A percentile compares a stretch with the other conserved stretches of the same genome.
These are phyloP conservation scores for Nebria salina DNA, from an alignment of 2,888 invertebrate species.

Conservation along the genomic window DNA sequence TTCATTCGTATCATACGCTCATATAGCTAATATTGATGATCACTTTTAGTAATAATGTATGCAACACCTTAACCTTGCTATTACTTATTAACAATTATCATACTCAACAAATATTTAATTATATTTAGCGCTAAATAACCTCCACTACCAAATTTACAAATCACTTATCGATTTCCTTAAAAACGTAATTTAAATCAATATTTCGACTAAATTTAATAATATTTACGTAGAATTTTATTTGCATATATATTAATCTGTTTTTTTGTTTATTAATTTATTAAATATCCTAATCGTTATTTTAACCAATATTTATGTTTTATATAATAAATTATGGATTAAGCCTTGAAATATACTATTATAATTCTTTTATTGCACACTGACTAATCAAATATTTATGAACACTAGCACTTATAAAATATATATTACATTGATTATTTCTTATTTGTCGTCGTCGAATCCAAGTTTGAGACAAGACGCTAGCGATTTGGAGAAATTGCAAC, in stretches of 20 bases:
- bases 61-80: not conserved
- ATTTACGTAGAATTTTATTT: too few relatives aligned
- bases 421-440: not conserved
- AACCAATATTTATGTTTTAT: not conserved
- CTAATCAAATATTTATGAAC: slow-evolving; percentile 40
- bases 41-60: not conserved
- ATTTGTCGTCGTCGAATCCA: slow-evolving; percentile 53
- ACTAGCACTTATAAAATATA: slow-evolving; percentile 24
- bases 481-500: slow-evolving; percentile 59
- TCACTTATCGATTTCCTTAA: too few relatives aligned
- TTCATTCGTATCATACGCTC: not conserved
- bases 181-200: too few relatives aligned
- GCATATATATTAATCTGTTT: too few relatives aligned
- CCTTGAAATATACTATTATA: slow-evolving; percentile 21
- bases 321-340: not conserved
- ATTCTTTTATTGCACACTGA: slow-evolving; percentile 11
- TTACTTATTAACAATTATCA: not conserved
- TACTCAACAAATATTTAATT: not conserved
- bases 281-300: not conserved
- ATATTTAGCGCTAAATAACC: not conserved
- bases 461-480: slow-evolving; percentile 58
- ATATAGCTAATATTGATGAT: not conserved
- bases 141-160: not conserved
- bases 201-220: too few relatives aligned
- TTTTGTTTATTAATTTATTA: not conserved